These are phyloP conservation scores for Syrista parreyssii DNA, from an alignment of 2,888 invertebrate species.

Conservation along the genomic window DNA sequence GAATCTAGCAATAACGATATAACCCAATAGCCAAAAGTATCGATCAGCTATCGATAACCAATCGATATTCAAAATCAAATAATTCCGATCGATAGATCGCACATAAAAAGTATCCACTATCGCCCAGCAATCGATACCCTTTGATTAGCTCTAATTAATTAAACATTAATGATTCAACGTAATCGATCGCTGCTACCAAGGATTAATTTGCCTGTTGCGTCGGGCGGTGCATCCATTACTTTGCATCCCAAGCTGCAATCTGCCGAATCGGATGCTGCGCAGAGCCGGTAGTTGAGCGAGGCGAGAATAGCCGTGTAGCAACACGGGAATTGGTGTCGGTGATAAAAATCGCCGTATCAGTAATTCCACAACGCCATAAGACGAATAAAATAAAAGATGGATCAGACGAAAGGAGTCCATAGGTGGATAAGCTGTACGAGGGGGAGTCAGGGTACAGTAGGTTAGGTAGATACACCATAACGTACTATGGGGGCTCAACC, in stretches of 20 bases:
- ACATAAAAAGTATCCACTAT: not conserved
- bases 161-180: not conserved
- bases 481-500: conserved; percentile 22
- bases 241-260: not conserved
- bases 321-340: conserved; percentile 10
- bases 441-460: not conserved
- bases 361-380: not conserved
- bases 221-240: not conserved
- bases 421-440: not conserved
- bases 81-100: not conserved
- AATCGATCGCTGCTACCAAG: not conserved
- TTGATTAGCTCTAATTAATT: not conserved
- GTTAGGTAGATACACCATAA: not conserved
- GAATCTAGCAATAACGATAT: no score
- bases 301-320: conserved; percentile 6
- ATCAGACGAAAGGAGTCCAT: not conserved
- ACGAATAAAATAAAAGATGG: not conserved
- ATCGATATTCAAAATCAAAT: not conserved
- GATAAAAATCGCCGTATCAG: not conserved
- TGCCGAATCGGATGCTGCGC: not conserved
- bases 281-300: not conserved
- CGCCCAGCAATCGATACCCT: not conserved
- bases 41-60: not conserved
- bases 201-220: not conserved
- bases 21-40: no score